These are phyloP conservation scores for Rafetus swinhoei DNA, from an alignment of 2,113 vertebrate species.

Conservation along the genomic window DNA sequence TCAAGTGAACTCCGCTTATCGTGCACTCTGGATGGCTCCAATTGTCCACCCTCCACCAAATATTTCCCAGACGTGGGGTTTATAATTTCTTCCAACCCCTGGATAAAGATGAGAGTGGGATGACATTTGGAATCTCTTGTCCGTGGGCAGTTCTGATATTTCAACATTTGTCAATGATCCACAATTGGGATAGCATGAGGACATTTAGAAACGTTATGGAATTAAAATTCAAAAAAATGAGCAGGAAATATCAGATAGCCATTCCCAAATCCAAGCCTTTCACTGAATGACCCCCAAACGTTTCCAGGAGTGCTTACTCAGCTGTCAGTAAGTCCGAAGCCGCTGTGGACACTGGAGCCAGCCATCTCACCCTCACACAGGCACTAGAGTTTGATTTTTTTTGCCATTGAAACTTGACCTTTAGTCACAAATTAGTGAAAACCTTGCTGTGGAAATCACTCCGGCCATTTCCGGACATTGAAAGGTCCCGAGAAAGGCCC, in stretches of 20 bases:
- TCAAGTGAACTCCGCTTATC: neutral
- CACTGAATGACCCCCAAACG: neutral
- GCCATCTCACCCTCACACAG: neutral
- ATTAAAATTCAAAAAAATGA: neutral
- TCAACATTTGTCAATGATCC: fast-evolving
- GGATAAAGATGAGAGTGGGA: neutral
- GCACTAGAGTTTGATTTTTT: neutral
- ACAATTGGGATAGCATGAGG: neutral
- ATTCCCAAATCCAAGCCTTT: neutral
- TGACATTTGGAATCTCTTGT: neutral
- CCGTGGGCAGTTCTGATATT: neutral
- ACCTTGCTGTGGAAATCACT: neutral
- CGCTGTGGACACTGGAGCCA: neutral
- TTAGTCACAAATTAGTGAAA: neutral
- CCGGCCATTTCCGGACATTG: neutral
- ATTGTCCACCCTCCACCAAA: neutral
- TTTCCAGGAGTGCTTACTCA: neutral
- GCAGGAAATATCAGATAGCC: neutral
- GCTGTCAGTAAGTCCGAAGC: neutral
- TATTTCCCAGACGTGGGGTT: fast-evolving
- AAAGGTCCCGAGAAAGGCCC: neutral
- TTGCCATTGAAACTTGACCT: neutral
- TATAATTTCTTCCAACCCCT: neutral
- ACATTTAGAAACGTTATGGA: neutral
- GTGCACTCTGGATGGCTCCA: neutral